A percentile compares a stretch with the other conserved stretches of the same genome.
Conservation (phyloP, 2,888 invertebrate genomes). For the Lamproptera curius region DNA sequence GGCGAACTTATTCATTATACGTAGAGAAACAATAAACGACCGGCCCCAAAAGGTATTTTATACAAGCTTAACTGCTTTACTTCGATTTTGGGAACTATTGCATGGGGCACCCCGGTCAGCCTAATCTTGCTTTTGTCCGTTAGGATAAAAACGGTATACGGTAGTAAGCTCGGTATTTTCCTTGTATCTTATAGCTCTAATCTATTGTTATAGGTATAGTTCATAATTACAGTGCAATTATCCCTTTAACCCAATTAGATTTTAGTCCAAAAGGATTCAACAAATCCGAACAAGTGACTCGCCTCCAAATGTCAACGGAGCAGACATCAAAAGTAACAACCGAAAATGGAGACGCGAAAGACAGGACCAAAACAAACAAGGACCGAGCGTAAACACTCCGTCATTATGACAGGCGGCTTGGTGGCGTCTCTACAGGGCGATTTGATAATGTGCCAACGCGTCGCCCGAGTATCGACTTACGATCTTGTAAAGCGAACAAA, state of each 20-base stretch:
- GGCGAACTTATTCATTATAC: conserved; percentile 43
- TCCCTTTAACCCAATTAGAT: not conserved
- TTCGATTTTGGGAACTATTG: conserved; percentile 60
- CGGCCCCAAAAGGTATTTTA: conserved; percentile 67
- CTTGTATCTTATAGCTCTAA: conserved; percentile 59
- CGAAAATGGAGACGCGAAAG: conserved; percentile 18
- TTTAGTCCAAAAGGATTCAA: conserved; percentile 3
- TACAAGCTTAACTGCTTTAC: conserved; percentile 64
- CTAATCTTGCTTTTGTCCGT: conserved; percentile 64
- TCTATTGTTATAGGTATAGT: conserved; percentile 42
- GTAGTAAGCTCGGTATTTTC: conserved; percentile 41
- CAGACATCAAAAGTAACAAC: conserved; percentile 21
- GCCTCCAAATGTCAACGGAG: conserved; percentile 16
- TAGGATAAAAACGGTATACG: conserved; percentile 61
- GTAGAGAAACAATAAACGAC: conserved; percentile 64
- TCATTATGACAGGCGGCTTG: conserved; percentile 49
- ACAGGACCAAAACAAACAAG: conserved; percentile 31
- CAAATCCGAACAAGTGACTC: conserved; percentile 12
- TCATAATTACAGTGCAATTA: not conserved
- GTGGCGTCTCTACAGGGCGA: conserved; percentile 51
- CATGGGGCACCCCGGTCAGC: conserved; percentile 55
- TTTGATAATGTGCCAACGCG: conserved; percentile 43
- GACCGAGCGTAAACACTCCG: conserved; percentile 47
- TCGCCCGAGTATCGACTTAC: conserved; percentile 61
- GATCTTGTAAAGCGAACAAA: conserved; percentile 48